Evolutionary conservation across 2,888 invertebrate species (phyloP).

Genomic region (Trichogramma dendrolimi): DNA sequence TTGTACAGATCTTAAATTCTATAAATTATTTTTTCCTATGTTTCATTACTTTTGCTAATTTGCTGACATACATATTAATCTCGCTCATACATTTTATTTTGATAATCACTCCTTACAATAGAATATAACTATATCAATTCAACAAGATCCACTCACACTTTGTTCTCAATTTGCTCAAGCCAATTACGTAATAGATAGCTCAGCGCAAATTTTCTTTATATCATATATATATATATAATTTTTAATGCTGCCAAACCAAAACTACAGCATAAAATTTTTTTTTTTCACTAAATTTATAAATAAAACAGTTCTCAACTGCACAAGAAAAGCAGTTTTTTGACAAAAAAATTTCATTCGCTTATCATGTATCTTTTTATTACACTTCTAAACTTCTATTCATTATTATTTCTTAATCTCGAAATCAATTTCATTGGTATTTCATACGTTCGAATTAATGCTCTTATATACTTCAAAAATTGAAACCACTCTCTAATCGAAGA

Average conservation of each 20-base stretch:
- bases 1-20: constrained; percentile 43
- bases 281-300: constrained; percentile 19
- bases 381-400: constrained; percentile 7
- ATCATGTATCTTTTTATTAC: constrained; percentile 16
- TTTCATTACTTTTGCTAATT: constrained; percentile 31
- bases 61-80: constrained; percentile 21
- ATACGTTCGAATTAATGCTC: constrained; percentile 5
- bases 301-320: constrained; percentile 33
- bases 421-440: constrained; percentile 9
- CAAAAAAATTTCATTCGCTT: constrained; percentile 16
- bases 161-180: too few relatives aligned
- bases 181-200: too few relatives aligned
- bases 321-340: constrained; percentile 18
- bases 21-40: constrained; percentile 37
- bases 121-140: too few relatives aligned
- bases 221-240: not conserved
- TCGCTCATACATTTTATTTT: not conserved
- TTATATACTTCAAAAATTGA: constrained; percentile 19
- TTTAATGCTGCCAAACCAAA: constrained; percentile 11
- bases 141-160: too few relatives aligned
- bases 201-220: too few relatives aligned
- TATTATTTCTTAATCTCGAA: constrained; percentile 2
- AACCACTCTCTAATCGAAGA: constrained; percentile 13
- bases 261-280: constrained; percentile 7
- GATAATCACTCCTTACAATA: not conserved